Evolutionary conservation across 1,140 invertebrate species (phyloP).

Genomic region (Meloidogyne chitwoodi): DNA sequence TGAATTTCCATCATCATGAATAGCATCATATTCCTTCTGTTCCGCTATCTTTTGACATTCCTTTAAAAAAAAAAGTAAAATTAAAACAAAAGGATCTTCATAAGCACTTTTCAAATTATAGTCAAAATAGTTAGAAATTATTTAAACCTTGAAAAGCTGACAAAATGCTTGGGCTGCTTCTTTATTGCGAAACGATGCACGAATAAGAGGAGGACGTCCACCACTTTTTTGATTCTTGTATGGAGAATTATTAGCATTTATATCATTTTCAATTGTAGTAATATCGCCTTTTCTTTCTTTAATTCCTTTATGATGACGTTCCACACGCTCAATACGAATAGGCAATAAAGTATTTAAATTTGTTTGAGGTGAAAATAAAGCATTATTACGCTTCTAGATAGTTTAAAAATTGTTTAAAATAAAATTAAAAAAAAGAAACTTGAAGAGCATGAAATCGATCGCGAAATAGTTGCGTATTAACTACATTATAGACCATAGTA

Average conservation of each 20-base stretch:
- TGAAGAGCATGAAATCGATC: background rate
- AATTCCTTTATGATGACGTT: background rate
- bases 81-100: background rate
- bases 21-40: background rate
- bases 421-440: background rate
- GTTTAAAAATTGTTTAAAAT: background rate
- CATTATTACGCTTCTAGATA: background rate
- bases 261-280: background rate
- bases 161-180: constrained; percentile 17
- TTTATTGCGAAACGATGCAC: background rate
- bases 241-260: background rate
- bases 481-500: constrained; percentile 5
- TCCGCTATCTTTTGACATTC: background rate
- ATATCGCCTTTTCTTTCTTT: background rate
- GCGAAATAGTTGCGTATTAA: background rate
- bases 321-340: constrained; percentile 2
- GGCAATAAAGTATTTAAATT: background rate
- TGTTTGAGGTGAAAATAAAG: background rate
- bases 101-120: too few relatives aligned
- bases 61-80: constrained; percentile 3
- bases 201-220: constrained; percentile 8
- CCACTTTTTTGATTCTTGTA: background rate
- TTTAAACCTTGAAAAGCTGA: constrained; percentile 13
- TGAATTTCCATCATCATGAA: background rate
- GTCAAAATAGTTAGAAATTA: background rate